Base-by-base conservation (phyloP, 1,140 invertebrate species). In the Drosophila repletoides region DNA sequence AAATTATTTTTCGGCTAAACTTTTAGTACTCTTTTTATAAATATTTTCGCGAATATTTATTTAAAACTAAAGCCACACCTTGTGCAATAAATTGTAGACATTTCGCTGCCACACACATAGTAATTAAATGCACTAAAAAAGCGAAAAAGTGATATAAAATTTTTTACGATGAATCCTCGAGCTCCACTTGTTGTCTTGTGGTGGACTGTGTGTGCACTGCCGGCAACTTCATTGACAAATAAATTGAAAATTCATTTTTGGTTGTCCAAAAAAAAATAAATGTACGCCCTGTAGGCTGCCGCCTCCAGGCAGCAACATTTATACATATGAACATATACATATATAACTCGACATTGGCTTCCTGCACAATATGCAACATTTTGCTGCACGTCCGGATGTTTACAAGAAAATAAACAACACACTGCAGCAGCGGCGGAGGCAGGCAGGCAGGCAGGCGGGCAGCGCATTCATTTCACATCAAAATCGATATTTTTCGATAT, bases 361-460 rank as follows among this genome's bases (percentile, higher is more conserved):
- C 72, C 69, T 70, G 79, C 71, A 79, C 80, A 80, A 84, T 84
- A 72, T 84, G 79, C 80, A 86, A 84, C 80, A 86, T 76, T 86
- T 87, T 86, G 81, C 70, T 72, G 76, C 80, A 86, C 41, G 67
- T 86, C 80, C 80, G 80, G 80, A 87, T 86, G 80, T 86, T 86
- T 86, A 87, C 76, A 69, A 80, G 67, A 72, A 86, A 87, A 80
- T 86, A 86, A 86, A 86, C 80, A 86, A 81, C 43, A 41, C 36
- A n/a, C n/a, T n/a, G n/a, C n/a, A n/a, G n/a, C n/a, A n/a, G n/a
- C n/a, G n/a, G n/a, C n/a, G n/a, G n/a, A n/a, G n/a, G n/a, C n/a
- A n/a, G n/a, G n/a, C n/a, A n/a, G n/a, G n/a, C n/a, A n/a, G n/a
- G n/a, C n/a, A n/a, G 52, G 56, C 56, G 38, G 22, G 10, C 59